Evolutionary conservation across 2,113 vertebrate genomes (phyloP).

Genomic region (Vombatus ursinus): DNA sequence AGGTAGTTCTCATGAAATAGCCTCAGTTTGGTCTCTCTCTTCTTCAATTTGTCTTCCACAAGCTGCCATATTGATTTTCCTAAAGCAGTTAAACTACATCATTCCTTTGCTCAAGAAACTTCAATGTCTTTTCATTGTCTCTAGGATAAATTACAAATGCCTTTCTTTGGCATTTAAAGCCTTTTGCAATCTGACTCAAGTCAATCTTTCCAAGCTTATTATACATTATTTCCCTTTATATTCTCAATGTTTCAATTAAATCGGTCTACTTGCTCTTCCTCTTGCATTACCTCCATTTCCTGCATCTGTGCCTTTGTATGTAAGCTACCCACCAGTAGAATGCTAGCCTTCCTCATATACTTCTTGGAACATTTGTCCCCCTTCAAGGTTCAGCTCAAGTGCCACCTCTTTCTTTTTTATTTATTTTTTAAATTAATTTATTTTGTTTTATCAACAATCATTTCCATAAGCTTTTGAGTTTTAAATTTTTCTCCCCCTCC

Average conservation of each 20-base stretch:
- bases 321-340: neutral
- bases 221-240: neutral
- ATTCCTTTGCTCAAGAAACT: neutral
- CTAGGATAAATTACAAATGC: too few relatives aligned
- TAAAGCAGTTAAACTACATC: neutral
- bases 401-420: neutral
- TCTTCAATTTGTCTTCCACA: neutral
- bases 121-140: neutral
- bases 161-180: too few relatives aligned
- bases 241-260: neutral
- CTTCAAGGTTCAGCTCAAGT: neutral
- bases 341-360: neutral
- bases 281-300: neutral
- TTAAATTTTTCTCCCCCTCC: too few relatives aligned
- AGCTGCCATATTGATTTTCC: neutral
- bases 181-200: too few relatives aligned
- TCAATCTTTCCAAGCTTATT: neutral
- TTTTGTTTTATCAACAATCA: too few relatives aligned
- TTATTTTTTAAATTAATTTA: too few relatives aligned
- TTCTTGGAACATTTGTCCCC: neutral
- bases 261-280: neutral
- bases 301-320: neutral
- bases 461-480: too few relatives aligned
- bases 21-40: neutral
- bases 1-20: neutral